These are phyloP conservation scores for Drosophila tropicalis DNA, from an alignment of 1,140 invertebrate genomes.

Conservation along the genomic window DNA sequence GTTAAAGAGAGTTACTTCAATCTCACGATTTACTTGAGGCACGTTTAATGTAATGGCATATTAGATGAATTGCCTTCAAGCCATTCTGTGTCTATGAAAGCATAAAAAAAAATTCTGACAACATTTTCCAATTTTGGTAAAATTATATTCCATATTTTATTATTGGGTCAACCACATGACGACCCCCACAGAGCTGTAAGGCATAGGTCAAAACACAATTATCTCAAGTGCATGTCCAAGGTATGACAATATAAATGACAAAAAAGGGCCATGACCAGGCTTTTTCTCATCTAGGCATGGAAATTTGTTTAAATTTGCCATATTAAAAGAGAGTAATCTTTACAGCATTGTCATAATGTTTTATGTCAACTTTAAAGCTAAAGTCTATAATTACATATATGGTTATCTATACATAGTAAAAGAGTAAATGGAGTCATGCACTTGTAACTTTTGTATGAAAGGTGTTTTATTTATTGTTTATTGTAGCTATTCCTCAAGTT, in stretches of 20 bases:
- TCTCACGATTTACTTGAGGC: constrained; percentile 57
- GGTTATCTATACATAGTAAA: no score
- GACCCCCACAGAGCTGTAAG: not conserved
- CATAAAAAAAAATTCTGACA: constrained; percentile 5
- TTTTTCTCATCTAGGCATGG: not conserved
- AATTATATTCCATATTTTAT: constrained; percentile 19
- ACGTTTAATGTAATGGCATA: constrained; percentile 66
- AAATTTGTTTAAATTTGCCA: constrained; percentile 1
- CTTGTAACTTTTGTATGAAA: no score
- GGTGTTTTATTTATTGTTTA: no score
- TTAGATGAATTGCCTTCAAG: constrained; percentile 15
- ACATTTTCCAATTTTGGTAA: constrained; percentile 14
- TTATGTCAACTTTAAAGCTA: not conserved
- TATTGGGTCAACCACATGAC: constrained; percentile 16
- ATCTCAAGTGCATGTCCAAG: not conserved
- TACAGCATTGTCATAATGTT: not conserved
- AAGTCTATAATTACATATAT: not conserved
- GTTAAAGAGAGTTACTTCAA: constrained; percentile 57
- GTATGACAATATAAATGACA: constrained; percentile 2
- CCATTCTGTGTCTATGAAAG: not conserved
- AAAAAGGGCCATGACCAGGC: not conserved
- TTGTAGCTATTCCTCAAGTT: no score
- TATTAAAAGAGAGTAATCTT: not conserved
- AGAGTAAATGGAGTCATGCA: no score
- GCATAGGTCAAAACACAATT: constrained; percentile 1